Conservation (phyloP, 2,888 invertebrate species). For the Nemapogon koenigi region DNA sequence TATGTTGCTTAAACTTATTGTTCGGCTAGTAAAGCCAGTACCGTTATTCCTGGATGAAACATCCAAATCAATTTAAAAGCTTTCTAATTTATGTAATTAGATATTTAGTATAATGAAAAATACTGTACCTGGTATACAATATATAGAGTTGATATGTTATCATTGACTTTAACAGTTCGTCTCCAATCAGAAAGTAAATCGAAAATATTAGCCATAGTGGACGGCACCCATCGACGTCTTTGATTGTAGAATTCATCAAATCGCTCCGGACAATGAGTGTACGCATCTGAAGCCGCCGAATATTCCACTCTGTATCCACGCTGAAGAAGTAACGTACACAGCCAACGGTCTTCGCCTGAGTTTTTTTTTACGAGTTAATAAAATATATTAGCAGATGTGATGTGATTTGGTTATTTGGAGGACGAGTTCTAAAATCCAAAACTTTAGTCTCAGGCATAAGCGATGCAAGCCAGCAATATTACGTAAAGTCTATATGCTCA, state of each 20-base stretch:
- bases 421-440: no score
- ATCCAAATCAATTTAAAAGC: neutral
- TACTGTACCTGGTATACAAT: constrained; percentile 67
- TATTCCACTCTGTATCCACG: constrained; percentile 93
- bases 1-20: no score
- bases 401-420: no score
- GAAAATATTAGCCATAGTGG: constrained; percentile 93
- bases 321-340: constrained; percentile 90
- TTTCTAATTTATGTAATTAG: neutral
- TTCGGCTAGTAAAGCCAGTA: no score
- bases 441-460: no score
- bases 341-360: constrained; percentile 92
- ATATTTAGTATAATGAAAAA: no score
- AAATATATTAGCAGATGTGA: no score
- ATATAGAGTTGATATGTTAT: constrained; percentile 85
- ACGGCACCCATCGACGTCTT: constrained; percentile 94
- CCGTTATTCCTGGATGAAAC: neutral
- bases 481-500: no score
- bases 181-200: constrained; percentile 83
- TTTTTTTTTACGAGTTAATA: no score
- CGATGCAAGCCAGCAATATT: no score
- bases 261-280: constrained; percentile 91
- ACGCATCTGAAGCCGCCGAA: constrained; percentile 93
- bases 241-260: constrained; percentile 96
- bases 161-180: constrained; percentile 81